These are phyloP conservation scores for Phrynocephalus versicolor DNA, from an alignment of 2,113 vertebrate genomes.

Conservation along the genomic window DNA sequence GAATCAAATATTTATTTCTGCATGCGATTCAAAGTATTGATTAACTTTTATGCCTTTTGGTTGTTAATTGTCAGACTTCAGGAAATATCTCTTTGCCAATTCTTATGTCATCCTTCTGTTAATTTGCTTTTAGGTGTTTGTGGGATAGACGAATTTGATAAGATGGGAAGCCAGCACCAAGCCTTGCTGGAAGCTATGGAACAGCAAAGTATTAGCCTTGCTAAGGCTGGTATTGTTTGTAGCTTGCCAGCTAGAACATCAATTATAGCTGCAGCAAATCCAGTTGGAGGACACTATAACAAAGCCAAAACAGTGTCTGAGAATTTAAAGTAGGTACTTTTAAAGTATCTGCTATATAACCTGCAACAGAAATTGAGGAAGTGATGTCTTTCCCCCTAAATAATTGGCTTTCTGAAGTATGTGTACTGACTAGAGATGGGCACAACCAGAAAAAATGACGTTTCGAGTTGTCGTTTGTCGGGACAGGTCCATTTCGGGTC, in stretches of 20 bases:
- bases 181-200: conserved; percentile 98
- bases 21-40: background rate
- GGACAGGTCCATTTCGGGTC: too few species aligned
- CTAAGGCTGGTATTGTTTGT: conserved; percentile 96
- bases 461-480: too few species aligned
- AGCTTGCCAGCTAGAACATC: conserved; percentile 93
- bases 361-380: background rate
- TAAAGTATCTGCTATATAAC: conserved; percentile 30
- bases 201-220: conserved; percentile 96
- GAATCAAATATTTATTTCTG: background rate
- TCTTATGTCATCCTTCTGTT: background rate
- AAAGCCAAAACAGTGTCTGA: conserved; percentile 96
- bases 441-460: too few species aligned
- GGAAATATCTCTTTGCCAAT: background rate
- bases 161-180: conserved; percentile 95
- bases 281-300: conserved; percentile 95
- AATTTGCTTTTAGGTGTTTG: conserved; percentile 84
- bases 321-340: conserved; percentile 89
- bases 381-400: background rate
- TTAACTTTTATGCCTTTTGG: background rate
- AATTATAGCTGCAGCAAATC: conserved; percentile 94
- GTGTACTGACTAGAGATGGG: too few species aligned
- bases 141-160: conserved; percentile 99
- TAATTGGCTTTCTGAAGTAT: background rate
- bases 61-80: background rate